A percentile compares a stretch with the other conserved stretches of the same genome.
These are phyloP conservation scores for Hycleus phaleratus DNA, from an alignment of 1,140 invertebrate species.

Conservation along the genomic window DNA sequence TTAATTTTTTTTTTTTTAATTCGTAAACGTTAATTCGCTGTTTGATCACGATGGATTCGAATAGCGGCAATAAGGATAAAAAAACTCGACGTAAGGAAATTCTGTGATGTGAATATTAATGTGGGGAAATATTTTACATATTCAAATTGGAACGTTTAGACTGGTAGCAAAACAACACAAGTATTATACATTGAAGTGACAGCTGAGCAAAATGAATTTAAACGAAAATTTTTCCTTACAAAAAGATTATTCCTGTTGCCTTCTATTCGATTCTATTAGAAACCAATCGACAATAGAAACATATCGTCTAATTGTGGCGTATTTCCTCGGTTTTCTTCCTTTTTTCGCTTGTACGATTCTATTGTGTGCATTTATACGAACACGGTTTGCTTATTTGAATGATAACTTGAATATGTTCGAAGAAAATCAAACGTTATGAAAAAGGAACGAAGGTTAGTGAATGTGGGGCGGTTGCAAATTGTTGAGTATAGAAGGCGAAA, in stretches of 20 bases:
- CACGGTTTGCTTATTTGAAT: neutral
- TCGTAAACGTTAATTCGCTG: constrained; percentile 7
- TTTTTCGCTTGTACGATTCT: neutral
- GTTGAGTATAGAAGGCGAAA: constrained; percentile 1
- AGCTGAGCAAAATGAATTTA: too few relatives aligned
- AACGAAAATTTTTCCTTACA: too few relatives aligned
- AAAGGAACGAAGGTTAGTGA: neutral
- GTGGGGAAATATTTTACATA: constrained; percentile 4
- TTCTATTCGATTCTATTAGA: neutral
- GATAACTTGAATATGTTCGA: neutral
- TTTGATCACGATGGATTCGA: too few relatives aligned
- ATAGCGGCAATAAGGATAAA: too few relatives aligned
- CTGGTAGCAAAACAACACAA: constrained; percentile 4
- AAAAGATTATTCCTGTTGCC: neutral
- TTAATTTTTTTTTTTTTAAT: constrained; percentile 7
- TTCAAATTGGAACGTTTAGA: constrained; percentile 13
- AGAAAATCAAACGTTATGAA: constrained; percentile 4
- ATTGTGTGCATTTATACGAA: neutral
- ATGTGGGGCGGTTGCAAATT: constrained; percentile 1
- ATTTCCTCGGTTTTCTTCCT: too few relatives aligned
- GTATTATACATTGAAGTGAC: constrained; percentile 1
- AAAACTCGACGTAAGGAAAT: constrained; percentile 12
- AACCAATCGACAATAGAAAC: neutral
- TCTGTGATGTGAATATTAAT: constrained; percentile 17
- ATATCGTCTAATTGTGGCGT: too few relatives aligned